Base-by-base conservation (phyloP, 1,140 invertebrate genomes). In the Macrocentrus cingulum region DNA sequence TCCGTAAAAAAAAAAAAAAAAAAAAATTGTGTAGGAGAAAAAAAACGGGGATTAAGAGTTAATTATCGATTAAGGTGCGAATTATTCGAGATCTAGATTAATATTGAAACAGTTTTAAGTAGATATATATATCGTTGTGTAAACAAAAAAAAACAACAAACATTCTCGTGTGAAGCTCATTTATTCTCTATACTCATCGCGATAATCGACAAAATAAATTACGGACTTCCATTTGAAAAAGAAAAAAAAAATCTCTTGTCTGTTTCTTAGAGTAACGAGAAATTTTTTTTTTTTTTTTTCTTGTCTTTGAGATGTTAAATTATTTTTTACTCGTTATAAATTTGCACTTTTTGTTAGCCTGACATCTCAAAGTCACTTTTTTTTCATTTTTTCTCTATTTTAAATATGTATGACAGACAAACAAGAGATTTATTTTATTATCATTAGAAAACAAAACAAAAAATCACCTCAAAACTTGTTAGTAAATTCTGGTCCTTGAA, bases 201-300 rank as follows among this genome's bases (percentile, higher is more conserved):
- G n/a, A 25, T 25, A n/a, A 48, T 48, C 8, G 7, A 11, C 6
- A 7, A 29, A 48, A 25, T 2, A 48, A 48, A 48, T 13, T 23
- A 49, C 13, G 29, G 46, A 49, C 46, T 49, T 49, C 46, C 46
- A 49, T 34, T 49, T 34, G 11, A 11, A 34, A 11, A 34, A 7
- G 29, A 34, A 11, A 34, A 11, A 34, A 7, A 15, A 39, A 15
- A 3, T 39, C 7, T n/a, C 36, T 39, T 39, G 4, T 15, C 13
- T 5, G 36, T 11, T n/a, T n/a, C n/a, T n/a, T n/a, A n/a, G n/a
- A n/a, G 11, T n/a, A 39, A 39, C 13, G 36, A 8, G 4, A 15
- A 39, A 34, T 34, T 34, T 11, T 20, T n/a, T n/a, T n/a, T n/a
- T n/a, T n/a, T n/a, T n/a, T n/a, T n/a, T 48, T 13, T 3, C 22